Evolutionary conservation across 2,797 vertebrate genomes (phyloP).

Genomic region (Cheirogaleus major): DNA sequence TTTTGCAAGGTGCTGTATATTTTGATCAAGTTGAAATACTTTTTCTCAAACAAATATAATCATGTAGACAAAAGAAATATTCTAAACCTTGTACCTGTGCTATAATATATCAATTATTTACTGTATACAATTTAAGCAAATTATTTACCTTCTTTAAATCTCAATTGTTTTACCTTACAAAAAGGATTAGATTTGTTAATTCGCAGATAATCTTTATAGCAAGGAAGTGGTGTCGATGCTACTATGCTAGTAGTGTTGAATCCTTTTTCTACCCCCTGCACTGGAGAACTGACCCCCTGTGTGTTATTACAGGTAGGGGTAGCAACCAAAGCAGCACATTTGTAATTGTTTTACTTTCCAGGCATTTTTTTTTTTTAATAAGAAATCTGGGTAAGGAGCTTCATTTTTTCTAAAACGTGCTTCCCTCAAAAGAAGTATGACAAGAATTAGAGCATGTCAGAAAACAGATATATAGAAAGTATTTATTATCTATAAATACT

Average conservation of each 20-base stretch:
- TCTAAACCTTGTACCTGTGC: neutral
- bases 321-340: neutral
- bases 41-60: neutral
- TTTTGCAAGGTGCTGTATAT: neutral
- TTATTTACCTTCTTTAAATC: neutral
- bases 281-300: fast-evolving
- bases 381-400: neutral
- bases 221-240: neutral
- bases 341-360: neutral
- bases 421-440: neutral
- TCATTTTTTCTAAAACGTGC: neutral
- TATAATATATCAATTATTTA: neutral
- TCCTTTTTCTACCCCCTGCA: neutral
- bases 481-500: neutral
- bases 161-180: neutral
- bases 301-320: no score
- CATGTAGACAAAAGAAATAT: neutral
- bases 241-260: neutral
- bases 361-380: neutral
- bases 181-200: neutral
- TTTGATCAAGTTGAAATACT: neutral
- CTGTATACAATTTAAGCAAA: neutral
- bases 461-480: neutral
- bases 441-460: neutral
- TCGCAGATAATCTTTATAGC: neutral